Evolutionary conservation across 2,888 invertebrate genomes (phyloP).

Genomic region (Cylindroiulus punctatus): DNA sequence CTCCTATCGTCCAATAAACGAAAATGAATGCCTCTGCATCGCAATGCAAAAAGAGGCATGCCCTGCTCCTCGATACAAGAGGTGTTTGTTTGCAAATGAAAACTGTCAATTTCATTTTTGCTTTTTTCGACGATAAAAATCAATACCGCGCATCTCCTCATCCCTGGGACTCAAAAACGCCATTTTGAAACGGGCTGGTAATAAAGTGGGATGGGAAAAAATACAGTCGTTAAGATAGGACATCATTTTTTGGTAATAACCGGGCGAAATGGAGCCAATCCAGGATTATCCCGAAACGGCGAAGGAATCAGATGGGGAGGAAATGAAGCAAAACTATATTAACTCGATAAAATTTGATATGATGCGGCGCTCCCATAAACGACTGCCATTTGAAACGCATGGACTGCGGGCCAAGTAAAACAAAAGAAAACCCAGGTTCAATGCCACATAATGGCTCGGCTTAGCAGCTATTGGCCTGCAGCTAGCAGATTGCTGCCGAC

Average conservation of each 20-base stretch:
- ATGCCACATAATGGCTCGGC: neutral
- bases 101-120: conserved; percentile 50
- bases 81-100: conserved; percentile 52
- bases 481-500: neutral
- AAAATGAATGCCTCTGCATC: conserved; percentile 43
- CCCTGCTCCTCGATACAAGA: conserved; percentile 40
- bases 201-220: neutral
- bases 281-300: conserved; percentile 21
- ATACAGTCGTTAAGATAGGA: conserved; percentile 11
- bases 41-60: neutral
- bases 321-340: conserved; percentile 38
- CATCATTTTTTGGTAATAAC: conserved; percentile 42
- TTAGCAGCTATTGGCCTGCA: neutral
- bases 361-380: neutral
- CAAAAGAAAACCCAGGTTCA: conserved; percentile 15
- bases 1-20: conserved; percentile 48
- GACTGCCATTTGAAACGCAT: conserved; percentile 22
- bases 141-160: conserved; percentile 22
- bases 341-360: conserved; percentile 34
- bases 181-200: neutral
- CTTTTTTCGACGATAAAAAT: conserved; percentile 47
- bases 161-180: conserved; percentile 6
- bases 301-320: neutral
- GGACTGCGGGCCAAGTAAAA: conserved; percentile 1
- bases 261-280: conserved; percentile 19